These are phyloP conservation scores for Acanthopleura granulata DNA, from an alignment of 2,888 invertebrate species.

Conservation along the genomic window DNA sequence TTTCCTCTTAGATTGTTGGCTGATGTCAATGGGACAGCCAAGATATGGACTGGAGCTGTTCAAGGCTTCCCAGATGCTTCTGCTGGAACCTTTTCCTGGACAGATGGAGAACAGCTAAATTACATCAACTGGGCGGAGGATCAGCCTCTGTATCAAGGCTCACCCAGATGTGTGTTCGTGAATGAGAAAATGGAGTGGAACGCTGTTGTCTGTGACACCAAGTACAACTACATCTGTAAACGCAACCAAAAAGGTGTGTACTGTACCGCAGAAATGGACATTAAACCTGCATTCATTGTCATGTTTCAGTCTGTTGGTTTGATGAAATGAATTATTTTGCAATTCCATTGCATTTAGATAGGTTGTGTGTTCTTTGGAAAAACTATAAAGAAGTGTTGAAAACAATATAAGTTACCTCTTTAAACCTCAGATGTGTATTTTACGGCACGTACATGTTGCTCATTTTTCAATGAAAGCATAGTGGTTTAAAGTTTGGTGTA, in stretches of 20 bases:
- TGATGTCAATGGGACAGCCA: not conserved
- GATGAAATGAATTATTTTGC: too few relatives aligned
- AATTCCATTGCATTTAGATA: too few relatives aligned
- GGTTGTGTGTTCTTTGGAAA: too few relatives aligned
- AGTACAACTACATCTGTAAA: not conserved
- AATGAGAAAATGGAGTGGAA: not conserved
- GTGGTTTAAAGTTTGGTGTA: too few relatives aligned
- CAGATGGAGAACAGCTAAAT: not conserved
- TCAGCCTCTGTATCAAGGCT: not conserved
- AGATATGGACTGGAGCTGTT: not conserved
- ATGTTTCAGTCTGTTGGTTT: too few relatives aligned
- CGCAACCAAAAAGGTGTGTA: slow-evolving; percentile 5
- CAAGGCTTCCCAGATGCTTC: not conserved
- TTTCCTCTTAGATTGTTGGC: not conserved
- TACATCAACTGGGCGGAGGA: slow-evolving; percentile 4
- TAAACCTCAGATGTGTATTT: too few relatives aligned
- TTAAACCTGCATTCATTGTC: too few relatives aligned
- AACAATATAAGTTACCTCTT: too few relatives aligned
- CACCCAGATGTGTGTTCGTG: not conserved
- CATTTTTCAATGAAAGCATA: too few relatives aligned
- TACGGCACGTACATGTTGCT: too few relatives aligned
- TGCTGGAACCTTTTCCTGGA: not conserved
- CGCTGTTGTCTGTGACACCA: not conserved
- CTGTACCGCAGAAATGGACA: too few relatives aligned
- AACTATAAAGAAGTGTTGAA: too few relatives aligned